Base-by-base conservation (phyloP, 2,888 invertebrate genomes). In the Pegoplata infirma region DNA sequence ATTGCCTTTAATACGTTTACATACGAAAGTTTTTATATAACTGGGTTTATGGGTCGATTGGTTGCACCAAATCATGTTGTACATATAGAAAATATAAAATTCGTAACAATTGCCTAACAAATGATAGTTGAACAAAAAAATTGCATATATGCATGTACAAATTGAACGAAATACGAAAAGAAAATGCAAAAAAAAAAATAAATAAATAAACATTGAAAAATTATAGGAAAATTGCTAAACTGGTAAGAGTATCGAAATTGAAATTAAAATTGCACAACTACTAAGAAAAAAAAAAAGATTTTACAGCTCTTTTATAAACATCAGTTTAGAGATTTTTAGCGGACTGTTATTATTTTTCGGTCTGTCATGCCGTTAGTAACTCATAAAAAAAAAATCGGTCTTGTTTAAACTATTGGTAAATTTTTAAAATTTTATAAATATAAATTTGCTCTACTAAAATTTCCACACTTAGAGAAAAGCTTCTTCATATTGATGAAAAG, bases 1-100 rank as follows among this genome's bases (percentile, higher is more conserved):
- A 67, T 68, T 72, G 75, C 63, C 56, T 58, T 56, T 76, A 69
- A 71, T 76, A 71, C 68, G 71, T 69, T 66, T 63, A 69, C 49
- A 76, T 84, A 84, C 82, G 84, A 85, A 86, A 85, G 82, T 84
- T 83, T 84, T n/a, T n/a, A 6, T 25, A 85, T 84, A 87, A 87
- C 88, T 87, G 82, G 87, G 87, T 88, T 87, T 87, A 84, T 87
- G 86, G 88, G 87, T 87, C 88, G 87, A 87, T 88, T 88, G 88
- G 86, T 85, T 87, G 85, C 87, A 86, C 87, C 86, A 86, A 83
- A 84, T 85, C 78, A 78, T 75, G 63, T 72, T 73, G 67, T 67
- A 51, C 16, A 47, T 47, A 40, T 25, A 51, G 14, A 17, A 36
- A 23, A 46, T 47, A 47, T 56, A 51, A 64, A 68, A 49, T 67